Conservation (phyloP, 2,113 vertebrate genomes). For the Coregonus clupeaformis region DNA sequence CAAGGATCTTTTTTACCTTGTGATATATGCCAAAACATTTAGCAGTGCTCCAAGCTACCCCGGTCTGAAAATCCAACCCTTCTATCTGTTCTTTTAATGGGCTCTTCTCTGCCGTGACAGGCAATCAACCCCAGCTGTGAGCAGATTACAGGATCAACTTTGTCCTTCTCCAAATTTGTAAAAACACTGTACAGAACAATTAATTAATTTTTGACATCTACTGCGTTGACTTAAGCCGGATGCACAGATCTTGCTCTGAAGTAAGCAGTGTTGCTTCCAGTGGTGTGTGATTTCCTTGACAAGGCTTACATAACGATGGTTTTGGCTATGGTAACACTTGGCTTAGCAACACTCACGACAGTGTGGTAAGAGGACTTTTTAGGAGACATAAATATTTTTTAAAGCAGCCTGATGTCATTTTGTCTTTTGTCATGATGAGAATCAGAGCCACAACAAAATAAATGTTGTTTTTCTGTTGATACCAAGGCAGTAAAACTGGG, state of each 20-base stretch:
- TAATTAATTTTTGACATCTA: neutral
- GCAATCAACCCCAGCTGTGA: neutral
- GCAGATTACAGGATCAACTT: neutral
- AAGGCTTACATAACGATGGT: slow-evolving; percentile 24
- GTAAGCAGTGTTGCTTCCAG: neutral
- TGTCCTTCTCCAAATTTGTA: neutral
- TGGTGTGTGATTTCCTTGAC: slow-evolving; percentile 6
- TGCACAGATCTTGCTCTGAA: no score
- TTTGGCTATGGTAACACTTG: slow-evolving; percentile 2
- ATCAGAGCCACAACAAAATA: slow-evolving; percentile 18
- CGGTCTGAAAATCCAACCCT: neutral
- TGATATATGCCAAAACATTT: no score
- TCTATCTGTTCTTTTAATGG: neutral
- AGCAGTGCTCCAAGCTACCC: neutral
- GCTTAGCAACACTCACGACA: slow-evolving; percentile 1
- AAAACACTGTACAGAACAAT: neutral
- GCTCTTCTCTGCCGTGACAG: neutral
- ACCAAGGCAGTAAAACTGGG: neutral
- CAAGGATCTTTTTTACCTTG: neutral
- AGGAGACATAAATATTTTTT: neutral
- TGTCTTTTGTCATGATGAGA: slow-evolving; percentile 20
- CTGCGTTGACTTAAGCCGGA: neutral
- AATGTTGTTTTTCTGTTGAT: neutral
- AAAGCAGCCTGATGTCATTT: slow-evolving; percentile 15
- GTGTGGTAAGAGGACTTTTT: neutral